Base-by-base conservation (phyloP, 2,113 vertebrate genomes). In the Rhinichthys klamathensis region DNA sequence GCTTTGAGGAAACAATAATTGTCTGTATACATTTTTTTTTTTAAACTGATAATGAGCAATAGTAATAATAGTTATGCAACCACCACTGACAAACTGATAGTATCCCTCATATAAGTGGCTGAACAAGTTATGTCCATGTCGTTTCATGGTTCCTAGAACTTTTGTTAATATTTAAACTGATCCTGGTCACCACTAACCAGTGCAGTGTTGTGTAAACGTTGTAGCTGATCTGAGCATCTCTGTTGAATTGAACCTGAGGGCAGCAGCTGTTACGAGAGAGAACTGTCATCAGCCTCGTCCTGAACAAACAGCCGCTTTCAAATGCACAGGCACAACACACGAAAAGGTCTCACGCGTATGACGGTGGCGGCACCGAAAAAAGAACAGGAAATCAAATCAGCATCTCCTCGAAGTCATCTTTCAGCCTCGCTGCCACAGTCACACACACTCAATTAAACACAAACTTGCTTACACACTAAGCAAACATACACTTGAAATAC, bases 321-420 rank as follows among this genome's bases (percentile, higher is more conserved):
- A 85, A 77, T 67, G 83, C 70, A 84, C 58, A 80, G 46, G 61
- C 30, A 73, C 56, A 79, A 84, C 49, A 73, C 79, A 73, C 72
- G 76, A 15, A 78, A 70, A 81, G 69, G 49, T 41, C 85, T 67
- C 60, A 61, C 80, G 51, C 80, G 51, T 72, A 85, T 83, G 81
- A 86, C 80, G 63, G 80, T 44, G 80, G 27, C 32, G 80, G 27
- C 79, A 80, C 77, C 3, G 51, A 85, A 87, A 60, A 80, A 89
- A 81, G 85, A 90, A 87, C 84, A 90, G 85, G 85, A 88, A 91
- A 91, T 92, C 88, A 91, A 91, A 92, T 92, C 88, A 90, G 67
- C 88, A 80, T 80, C 81, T 79, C 67, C 82, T 79, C 15, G 5
- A 49, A 88, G 85, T 80, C 87, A 84, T 89, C 86, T 85, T 77